A percentile compares a stretch with the other conserved stretches of the same genome.
phyloP scores from a whole-genome alignment of 2,888 invertebrate genomes.

The Dynastes maya region DNA sequence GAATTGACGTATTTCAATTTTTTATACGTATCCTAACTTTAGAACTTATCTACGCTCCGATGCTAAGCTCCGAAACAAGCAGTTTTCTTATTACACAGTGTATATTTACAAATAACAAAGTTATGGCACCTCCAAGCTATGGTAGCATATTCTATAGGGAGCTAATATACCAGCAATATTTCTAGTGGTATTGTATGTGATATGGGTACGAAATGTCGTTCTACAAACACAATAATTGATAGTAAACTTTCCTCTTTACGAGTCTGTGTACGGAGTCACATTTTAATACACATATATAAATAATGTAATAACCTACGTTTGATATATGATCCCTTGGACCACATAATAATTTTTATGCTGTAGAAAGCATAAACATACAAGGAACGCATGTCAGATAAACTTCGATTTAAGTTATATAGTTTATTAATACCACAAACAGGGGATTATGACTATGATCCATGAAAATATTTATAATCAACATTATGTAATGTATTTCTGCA shows the following conservation, averaged over 20 bases:
- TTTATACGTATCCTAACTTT: neutral
- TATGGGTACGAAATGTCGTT: neutral
- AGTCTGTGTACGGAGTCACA: neutral
- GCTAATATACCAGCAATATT: neutral
- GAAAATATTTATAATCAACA: too few species aligned
- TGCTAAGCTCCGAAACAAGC: neutral
- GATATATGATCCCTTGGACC: constrained; percentile 1
- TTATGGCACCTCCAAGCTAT: neutral
- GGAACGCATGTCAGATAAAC: constrained; percentile 7
- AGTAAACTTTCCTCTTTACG: constrained; percentile 2
- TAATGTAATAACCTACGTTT: neutral
- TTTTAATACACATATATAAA: constrained; percentile 15
- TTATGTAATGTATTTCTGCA: too few species aligned
- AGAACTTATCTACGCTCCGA: neutral
- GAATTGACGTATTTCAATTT: neutral
- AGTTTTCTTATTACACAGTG: neutral
- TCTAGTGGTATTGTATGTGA: neutral
- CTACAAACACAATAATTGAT: neutral
- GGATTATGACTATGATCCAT: too few species aligned
- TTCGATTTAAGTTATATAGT: neutral
- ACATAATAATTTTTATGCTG: constrained; percentile 4
- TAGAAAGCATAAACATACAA: constrained; percentile 8
- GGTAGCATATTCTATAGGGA: neutral
- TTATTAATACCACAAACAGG: neutral
- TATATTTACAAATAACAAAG: neutral